phyloP scores from a whole-genome alignment of 1,140 invertebrate genomes.

The Musca vetustissima region DNA sequence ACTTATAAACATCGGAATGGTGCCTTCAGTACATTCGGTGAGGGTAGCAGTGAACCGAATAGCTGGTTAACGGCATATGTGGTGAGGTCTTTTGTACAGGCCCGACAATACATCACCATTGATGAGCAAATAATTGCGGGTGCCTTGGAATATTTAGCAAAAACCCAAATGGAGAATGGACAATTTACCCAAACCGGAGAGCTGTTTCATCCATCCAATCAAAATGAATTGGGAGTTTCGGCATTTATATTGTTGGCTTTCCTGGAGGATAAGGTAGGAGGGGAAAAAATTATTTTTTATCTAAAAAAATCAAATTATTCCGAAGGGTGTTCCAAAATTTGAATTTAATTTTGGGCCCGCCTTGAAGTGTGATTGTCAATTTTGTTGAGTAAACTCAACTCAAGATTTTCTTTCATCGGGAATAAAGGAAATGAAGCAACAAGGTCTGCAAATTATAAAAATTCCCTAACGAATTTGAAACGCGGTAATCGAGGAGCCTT shows the following conservation, averaged over 20 bases:
- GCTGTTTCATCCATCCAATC: neutral
- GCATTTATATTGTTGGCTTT: neutral
- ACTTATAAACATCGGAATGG: constrained; percentile 87
- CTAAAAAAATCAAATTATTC: too few relatives aligned
- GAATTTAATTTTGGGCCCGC: too few relatives aligned
- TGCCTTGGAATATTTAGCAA: neutral
- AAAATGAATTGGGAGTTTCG: neutral
- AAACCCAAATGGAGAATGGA: neutral
- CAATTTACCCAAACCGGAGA: neutral
- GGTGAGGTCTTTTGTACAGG: constrained; percentile 77
- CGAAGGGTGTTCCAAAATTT: too few relatives aligned
- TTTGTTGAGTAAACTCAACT: too few relatives aligned
- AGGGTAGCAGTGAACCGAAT: neutral
- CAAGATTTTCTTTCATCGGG: too few relatives aligned
- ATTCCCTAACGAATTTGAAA: too few relatives aligned
- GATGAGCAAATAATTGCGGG: neutral
- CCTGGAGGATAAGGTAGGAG: neutral
- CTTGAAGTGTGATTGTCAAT: too few relatives aligned
- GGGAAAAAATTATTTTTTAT: too few relatives aligned
- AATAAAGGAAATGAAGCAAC: too few relatives aligned
- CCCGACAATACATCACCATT: neutral
- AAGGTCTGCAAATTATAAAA: too few relatives aligned
- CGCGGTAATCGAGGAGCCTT: too few relatives aligned
- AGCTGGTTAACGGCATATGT: constrained; percentile 81
- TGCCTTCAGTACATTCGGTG: constrained; percentile 92